These are phyloP conservation scores for Machimus atricapillus DNA, from an alignment of 2,888 invertebrate species.

Conservation along the genomic window DNA sequence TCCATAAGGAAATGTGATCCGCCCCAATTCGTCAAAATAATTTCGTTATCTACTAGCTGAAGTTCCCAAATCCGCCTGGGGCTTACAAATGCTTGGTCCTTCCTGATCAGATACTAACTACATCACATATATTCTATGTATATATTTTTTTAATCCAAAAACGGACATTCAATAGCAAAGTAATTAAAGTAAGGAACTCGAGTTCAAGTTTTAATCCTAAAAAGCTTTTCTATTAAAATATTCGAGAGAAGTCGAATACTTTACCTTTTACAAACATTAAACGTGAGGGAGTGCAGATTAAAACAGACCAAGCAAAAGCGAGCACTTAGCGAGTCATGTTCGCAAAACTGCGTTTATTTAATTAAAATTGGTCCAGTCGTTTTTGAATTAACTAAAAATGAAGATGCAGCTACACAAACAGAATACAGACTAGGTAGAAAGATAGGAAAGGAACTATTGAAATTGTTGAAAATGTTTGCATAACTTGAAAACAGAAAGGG, in stretches of 20 bases:
- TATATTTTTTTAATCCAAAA: neutral
- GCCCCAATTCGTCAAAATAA: neutral
- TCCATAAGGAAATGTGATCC: too few species aligned
- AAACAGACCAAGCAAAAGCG: neutral
- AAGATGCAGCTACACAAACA: neutral
- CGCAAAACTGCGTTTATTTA: neutral
- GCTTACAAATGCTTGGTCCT: neutral
- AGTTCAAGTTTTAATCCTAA: neutral
- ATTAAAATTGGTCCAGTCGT: neutral
- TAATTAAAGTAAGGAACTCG: neutral
- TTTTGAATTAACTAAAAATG: neutral
- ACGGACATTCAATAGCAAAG: neutral
- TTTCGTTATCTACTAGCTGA: neutral
- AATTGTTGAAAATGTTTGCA: neutral
- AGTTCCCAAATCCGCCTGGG: neutral
- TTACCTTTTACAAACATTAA: neutral
- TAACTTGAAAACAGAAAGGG: neutral
- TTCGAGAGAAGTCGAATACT: neutral
- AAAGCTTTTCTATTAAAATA: neutral
- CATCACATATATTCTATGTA: too few species aligned
- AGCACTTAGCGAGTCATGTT: neutral
- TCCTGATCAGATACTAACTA: neutral
- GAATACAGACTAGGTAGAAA: neutral
- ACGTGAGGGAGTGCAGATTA: neutral
- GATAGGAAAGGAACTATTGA: neutral